Evolutionary conservation across 2,797 vertebrate species (phyloP).

Genomic region (Argya squamiceps): DNA sequence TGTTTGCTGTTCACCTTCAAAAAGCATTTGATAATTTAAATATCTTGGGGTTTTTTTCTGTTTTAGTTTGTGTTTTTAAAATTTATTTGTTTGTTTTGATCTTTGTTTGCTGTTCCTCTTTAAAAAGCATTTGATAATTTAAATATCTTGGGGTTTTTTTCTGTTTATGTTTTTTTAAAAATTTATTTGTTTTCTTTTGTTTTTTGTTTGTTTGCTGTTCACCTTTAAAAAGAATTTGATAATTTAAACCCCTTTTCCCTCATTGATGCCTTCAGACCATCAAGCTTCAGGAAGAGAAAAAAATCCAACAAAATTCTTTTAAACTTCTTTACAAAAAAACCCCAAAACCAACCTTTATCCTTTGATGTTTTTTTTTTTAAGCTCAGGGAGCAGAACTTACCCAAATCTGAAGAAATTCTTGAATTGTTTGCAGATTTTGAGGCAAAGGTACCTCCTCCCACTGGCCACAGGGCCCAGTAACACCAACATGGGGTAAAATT

Average conservation of each 20-base stretch:
- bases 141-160: neutral
- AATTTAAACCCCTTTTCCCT: neutral
- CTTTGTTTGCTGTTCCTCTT: too few species aligned
- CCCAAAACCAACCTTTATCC: neutral
- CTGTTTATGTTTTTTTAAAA: neutral
- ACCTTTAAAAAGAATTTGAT: neutral
- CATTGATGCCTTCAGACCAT: neutral
- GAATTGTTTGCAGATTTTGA: constrained; percentile 88
- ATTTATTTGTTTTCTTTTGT: neutral
- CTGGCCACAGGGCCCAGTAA: constrained; percentile 87
- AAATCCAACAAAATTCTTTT: neutral
- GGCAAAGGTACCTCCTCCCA: constrained; percentile 87
- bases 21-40: too few species aligned
- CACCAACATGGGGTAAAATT: constrained; percentile 91
- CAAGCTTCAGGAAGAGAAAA: neutral
- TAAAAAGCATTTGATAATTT: too few species aligned
- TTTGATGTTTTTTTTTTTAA: neutral
- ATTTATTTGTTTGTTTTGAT: too few species aligned
- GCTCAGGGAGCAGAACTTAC: constrained; percentile 71
- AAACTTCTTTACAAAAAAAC: neutral
- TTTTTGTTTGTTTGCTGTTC: neutral
- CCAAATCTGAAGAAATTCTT: constrained; percentile 86
- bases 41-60: too few species aligned
- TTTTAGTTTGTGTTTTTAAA: too few species aligned
- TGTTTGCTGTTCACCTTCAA: too few species aligned